phyloP scores from a whole-genome alignment of 92 coral and sea anemone species.

The Epizoanthus illoricatus region DNA sequence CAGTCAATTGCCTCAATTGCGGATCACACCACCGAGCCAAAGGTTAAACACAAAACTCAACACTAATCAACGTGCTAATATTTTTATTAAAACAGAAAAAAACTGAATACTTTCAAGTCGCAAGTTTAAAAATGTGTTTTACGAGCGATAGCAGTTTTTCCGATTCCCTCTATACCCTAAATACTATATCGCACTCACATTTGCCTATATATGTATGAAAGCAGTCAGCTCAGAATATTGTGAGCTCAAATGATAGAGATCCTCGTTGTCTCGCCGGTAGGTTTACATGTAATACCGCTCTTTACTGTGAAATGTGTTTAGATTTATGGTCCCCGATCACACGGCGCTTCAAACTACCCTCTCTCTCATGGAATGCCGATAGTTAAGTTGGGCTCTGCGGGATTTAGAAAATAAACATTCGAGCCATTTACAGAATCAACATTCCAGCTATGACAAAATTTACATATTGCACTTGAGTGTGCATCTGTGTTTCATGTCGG shows the following conservation, averaged over 20 bases:
- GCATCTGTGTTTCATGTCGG: background rate
- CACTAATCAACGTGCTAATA: background rate
- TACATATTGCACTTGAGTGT: background rate
- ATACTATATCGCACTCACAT: too few species aligned
- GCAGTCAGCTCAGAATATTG: too few species aligned
- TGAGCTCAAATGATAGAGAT: too few species aligned
- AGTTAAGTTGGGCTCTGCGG: background rate
- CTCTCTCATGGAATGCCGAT: conserved; percentile 3
- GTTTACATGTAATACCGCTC: background rate
- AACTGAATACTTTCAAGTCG: background rate
- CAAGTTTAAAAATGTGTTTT: too few species aligned
- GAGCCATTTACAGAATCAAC: background rate
- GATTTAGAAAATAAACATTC: conserved; percentile 8
- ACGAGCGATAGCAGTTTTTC: too few species aligned
- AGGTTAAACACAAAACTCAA: conserved; percentile 14
- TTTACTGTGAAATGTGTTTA: background rate
- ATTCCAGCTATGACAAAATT: conserved; percentile 20
- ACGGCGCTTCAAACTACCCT: background rate
- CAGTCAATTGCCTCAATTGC: conserved; percentile 7
- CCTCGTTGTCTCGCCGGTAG: too few species aligned
- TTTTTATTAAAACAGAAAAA: background rate
- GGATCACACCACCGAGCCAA: background rate
- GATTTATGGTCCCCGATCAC: background rate
- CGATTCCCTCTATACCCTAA: too few species aligned
- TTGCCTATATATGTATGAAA: too few species aligned